phyloP scores from a whole-genome alignment of 2,113 vertebrate genomes.

The Phylloscopus trochiloides region DNA sequence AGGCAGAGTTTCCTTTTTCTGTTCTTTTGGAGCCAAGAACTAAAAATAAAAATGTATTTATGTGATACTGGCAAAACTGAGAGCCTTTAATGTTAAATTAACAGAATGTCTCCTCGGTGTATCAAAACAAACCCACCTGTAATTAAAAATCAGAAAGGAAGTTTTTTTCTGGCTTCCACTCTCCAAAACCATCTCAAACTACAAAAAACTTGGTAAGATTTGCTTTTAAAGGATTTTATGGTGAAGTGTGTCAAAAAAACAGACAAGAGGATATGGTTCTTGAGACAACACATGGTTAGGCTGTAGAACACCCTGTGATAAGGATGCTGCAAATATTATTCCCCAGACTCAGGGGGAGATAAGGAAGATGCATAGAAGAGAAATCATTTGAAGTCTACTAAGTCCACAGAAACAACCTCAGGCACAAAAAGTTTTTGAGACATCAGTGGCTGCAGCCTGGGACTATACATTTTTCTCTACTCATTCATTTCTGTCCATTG shows the following conservation, averaged over 20 bases:
- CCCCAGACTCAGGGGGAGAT: not conserved
- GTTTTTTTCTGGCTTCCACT: not conserved
- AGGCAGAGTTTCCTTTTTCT: conserved; percentile 58
- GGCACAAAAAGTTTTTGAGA: not conserved
- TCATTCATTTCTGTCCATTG: not conserved
- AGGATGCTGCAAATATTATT: not conserved
- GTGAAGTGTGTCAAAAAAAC: not conserved
- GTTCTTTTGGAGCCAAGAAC: conserved; percentile 83
- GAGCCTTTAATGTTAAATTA: not conserved
- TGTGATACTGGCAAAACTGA: not conserved
- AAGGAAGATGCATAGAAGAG: not conserved
- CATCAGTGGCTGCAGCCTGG: not conserved
- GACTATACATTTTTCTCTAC: not conserved
- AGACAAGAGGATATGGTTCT: not conserved
- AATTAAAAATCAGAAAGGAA: not conserved
- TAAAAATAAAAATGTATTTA: conserved; percentile 50
- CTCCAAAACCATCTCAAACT: not conserved
- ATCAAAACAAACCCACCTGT: not conserved
- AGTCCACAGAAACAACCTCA: not conserved
- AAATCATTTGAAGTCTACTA: not conserved
- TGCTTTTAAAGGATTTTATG: not conserved
- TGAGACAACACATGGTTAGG: not conserved
- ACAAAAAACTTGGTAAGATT: not conserved
- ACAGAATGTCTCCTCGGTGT: not conserved
- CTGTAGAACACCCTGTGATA: not conserved